These are phyloP conservation scores for Sorex araneus DNA, from an alignment of 2,113 vertebrate genomes.

Conservation along the genomic window DNA sequence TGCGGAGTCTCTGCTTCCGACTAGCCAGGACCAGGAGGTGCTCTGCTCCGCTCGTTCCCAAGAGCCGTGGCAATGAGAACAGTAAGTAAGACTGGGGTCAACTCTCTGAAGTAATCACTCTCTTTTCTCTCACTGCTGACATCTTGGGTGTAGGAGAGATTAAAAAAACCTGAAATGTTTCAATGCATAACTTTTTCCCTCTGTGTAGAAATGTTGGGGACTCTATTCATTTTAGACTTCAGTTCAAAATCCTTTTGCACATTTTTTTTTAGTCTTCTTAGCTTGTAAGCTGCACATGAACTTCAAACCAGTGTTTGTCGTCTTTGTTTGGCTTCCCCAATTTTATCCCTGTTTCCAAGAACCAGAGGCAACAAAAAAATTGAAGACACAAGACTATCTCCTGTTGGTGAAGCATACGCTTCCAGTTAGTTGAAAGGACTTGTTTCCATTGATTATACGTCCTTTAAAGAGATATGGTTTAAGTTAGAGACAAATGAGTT, in stretches of 20 bases:
- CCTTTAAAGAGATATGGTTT: constrained; percentile 54
- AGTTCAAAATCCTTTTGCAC: not conserved
- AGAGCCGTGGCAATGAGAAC: not conserved
- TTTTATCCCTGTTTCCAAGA: constrained; percentile 39
- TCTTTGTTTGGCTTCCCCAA: not conserved
- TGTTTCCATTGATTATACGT: constrained; percentile 64
- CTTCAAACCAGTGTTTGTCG: not conserved
- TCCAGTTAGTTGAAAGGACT: constrained; percentile 37
- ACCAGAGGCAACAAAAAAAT: constrained; percentile 55
- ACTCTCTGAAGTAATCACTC: not conserved
- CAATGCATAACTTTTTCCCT: constrained; percentile 3
- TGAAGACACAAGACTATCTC: constrained; percentile 61
- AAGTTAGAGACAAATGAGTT: constrained; percentile 58
- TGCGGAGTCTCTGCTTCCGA: not conserved
- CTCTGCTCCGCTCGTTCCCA: not conserved
- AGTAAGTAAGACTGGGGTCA: not conserved
- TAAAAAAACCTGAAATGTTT: constrained; percentile 34
- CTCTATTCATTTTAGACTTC: constrained; percentile 54
- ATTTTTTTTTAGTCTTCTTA: not conserved
- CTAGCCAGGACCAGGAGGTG: not conserved
- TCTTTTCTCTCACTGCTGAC: constrained; percentile 20
- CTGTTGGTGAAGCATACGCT: not conserved
- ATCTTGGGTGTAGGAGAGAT: not conserved
- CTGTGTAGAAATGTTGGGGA: not conserved
- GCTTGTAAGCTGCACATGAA: not conserved